phyloP scores from a whole-genome alignment of 2,113 vertebrate genomes.

The Clarias macrocephalus region DNA sequence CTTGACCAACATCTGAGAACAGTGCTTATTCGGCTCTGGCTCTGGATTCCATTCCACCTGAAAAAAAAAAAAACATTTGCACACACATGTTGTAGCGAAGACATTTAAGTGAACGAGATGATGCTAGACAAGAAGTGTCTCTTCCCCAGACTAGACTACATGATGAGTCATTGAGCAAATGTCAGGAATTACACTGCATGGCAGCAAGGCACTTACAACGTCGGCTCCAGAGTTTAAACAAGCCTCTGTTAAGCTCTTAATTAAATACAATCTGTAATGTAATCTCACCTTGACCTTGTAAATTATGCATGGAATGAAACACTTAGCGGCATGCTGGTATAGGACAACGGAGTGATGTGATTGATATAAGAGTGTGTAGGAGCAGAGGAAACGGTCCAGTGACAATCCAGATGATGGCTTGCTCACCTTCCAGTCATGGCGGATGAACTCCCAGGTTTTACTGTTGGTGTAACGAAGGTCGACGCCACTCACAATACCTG shows the following conservation, averaged over 20 bases:
- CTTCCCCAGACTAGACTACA: not conserved
- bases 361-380: not conserved
- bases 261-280: not conserved
- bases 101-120: not conserved
- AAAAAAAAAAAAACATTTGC: constrained; percentile 36
- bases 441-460: constrained; percentile 74
- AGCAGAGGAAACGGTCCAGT: not conserved
- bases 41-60: constrained; percentile 78
- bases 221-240: not conserved
- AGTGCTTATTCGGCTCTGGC: constrained; percentile 72
- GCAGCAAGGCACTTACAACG: not conserved
- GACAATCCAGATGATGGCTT: not conserved
- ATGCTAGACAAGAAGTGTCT: not conserved
- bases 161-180: constrained; percentile 2
- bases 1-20: constrained; percentile 75
- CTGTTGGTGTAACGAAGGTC: constrained; percentile 76
- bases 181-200: not conserved
- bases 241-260: not conserved
- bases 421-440: constrained; percentile 79
- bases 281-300: not conserved
- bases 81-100: not conserved
- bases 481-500: constrained; percentile 68
- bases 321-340: not conserved
- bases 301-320: not conserved
- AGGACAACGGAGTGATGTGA: not conserved